These are phyloP conservation scores for Maconellicoccus hirsutus DNA, from an alignment of 1,140 invertebrate genomes.

Conservation along the genomic window DNA sequence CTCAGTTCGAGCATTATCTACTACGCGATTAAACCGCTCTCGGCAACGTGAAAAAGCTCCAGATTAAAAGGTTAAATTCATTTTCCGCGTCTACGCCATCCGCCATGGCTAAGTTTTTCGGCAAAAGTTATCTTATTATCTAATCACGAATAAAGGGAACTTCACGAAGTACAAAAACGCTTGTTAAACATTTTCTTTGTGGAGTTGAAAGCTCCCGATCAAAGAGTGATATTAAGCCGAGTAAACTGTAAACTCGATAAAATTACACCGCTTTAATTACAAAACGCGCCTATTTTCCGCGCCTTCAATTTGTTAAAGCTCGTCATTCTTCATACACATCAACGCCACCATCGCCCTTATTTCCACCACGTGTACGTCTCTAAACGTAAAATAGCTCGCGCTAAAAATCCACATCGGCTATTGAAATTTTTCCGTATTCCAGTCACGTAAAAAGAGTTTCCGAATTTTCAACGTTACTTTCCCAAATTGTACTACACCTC, in stretches of 20 bases:
- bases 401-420: no score
- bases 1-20: neutral
- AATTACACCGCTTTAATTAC: conserved; percentile 5
- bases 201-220: neutral
- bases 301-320: no score
- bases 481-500: neutral
- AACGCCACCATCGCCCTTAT: neutral
- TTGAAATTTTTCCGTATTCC: neutral
- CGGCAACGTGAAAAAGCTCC: neutral
- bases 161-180: neutral
- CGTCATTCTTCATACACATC: no score
- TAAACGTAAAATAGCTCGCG: no score
- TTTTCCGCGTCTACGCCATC: neutral
- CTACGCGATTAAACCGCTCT: neutral
- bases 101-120: neutral
- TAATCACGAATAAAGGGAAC: neutral
- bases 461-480: neutral
- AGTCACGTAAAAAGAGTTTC: neutral
- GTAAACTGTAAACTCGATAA: neutral
- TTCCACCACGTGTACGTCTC: neutral
- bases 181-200: conserved; percentile 9
- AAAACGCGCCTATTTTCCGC: neutral
- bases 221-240: conserved; percentile 1
- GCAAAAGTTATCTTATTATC: conserved; percentile 1
- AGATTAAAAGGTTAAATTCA: neutral